Percentiles rank a stretch among this genome's conserved stretches.
Evolutionary conservation across 2,888 invertebrate genomes (phyloP).

Genomic region (Caenorhabditis sp.): DNA sequence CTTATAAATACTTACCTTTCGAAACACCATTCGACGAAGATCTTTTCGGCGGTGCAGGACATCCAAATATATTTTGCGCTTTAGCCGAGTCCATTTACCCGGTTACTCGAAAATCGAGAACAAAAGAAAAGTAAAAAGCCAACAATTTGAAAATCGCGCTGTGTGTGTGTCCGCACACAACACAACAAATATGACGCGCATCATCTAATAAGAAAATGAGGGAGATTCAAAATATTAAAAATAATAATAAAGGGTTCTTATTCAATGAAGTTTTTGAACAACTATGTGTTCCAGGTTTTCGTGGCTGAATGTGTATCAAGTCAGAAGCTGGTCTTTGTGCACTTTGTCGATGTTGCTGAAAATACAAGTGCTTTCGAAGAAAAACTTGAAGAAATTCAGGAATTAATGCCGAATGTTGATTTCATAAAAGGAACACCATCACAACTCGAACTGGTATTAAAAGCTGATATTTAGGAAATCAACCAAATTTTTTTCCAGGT

Average conservation of each 20-base stretch:
- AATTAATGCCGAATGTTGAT: slow-evolving; percentile 15
- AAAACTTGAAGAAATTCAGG: slow-evolving; percentile 21
- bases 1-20: background rate
- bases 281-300: slow-evolving; percentile 11
- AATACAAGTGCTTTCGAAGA: background rate
- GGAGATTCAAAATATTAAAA: too few species aligned
- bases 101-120: too few species aligned
- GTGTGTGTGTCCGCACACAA: background rate
- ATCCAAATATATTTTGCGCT: slow-evolving; percentile 3
- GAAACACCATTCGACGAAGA: background rate
- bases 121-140: too few species aligned
- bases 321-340: slow-evolving; percentile 18
- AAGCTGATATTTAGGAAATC: background rate
- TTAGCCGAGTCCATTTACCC: background rate
- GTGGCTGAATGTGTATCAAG: slow-evolving; percentile 28
- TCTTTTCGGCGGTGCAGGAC: background rate
- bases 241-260: too few species aligned
- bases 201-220: background rate
- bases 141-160: background rate
- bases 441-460: slow-evolving; percentile 18
- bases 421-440: slow-evolving; percentile 12
- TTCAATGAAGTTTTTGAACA: too few species aligned
- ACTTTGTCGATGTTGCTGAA: slow-evolving; percentile 11
- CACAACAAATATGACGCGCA: background rate
- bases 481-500: background rate